phyloP scores from a whole-genome alignment of 2,797 vertebrate species.

The Atherinosoma microstoma region DNA sequence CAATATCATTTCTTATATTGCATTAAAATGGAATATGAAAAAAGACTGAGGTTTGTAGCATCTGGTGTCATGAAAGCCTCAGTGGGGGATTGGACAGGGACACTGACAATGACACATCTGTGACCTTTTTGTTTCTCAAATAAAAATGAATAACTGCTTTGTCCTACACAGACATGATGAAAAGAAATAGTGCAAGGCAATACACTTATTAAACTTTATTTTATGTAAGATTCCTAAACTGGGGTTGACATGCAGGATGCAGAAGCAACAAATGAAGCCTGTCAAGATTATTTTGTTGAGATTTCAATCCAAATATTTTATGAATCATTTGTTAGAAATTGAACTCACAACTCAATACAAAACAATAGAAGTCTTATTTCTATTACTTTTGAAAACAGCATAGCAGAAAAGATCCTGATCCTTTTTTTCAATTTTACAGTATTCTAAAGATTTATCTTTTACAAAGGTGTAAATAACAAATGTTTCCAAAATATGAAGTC shows the following conservation, averaged over 20 bases:
- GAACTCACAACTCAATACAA: constrained; percentile 12
- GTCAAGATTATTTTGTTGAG: constrained; percentile 21
- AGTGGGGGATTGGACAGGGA: constrained; percentile 51
- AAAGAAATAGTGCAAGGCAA: constrained; percentile 39
- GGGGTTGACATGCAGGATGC: background rate
- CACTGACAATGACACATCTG: constrained; percentile 68
- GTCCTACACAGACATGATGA: constrained; percentile 35
- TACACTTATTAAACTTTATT: constrained; percentile 34
- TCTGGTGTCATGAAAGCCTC: constrained; percentile 60
- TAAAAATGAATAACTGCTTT: constrained; percentile 59
- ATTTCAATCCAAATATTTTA: constrained; percentile 22
- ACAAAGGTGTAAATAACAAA: background rate
- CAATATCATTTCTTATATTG: constrained; percentile 6
- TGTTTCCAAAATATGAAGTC: too few relatives aligned
- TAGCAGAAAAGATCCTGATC: background rate
- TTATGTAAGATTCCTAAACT: constrained; percentile 31
- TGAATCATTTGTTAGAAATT: constrained; percentile 21
- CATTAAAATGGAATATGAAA: constrained; percentile 13
- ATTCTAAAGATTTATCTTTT: background rate
- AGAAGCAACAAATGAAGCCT: constrained; percentile 17
- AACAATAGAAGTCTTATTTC: background rate
- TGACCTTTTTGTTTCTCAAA: constrained; percentile 74
- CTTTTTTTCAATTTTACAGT: accelerated
- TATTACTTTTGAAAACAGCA: constrained; percentile 14
- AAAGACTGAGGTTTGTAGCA: constrained; percentile 27